Conservation (phyloP, 2,113 vertebrate genomes). For the Hucho hucho region DNA sequence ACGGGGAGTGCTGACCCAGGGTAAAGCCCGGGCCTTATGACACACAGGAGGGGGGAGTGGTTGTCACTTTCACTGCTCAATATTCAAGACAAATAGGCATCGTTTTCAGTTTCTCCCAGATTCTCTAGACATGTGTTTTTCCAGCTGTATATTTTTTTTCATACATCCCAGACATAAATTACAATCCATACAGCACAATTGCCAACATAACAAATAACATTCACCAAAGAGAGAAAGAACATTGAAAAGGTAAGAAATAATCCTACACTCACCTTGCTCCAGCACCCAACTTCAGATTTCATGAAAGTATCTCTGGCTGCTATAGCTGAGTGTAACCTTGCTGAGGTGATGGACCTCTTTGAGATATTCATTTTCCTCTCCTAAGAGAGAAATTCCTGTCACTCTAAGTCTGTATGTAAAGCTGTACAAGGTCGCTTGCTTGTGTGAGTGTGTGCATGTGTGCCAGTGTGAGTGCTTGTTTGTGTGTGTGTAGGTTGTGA, state of each 20-base stretch:
- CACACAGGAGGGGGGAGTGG: not conserved
- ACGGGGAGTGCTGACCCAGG: not conserved
- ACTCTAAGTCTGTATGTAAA: no score
- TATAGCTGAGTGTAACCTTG: not conserved
- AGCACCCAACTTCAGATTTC: not conserved
- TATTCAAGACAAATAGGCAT: not conserved
- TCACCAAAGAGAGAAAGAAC: not conserved
- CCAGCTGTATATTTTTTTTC: not conserved
- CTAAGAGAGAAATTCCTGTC: no score
- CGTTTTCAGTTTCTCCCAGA: not conserved
- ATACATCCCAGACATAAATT: not conserved
- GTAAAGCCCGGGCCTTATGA: conserved; percentile 4
- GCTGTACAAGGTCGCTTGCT: not conserved
- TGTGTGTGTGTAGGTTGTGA: not conserved
- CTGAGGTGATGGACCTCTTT: no score
- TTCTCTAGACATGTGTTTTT: not conserved
- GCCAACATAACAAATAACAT: not conserved
- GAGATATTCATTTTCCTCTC: no score
- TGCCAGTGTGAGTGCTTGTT: not conserved
- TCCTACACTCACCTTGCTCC: conserved; percentile 16
- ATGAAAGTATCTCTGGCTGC: conserved; percentile 6
- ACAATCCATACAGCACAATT: not conserved
- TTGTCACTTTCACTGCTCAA: not conserved
- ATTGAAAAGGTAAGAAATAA: conserved; percentile 19
- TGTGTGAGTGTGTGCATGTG: conserved; percentile 2